Percentiles rank a stretch among this genome's conserved stretches.
phyloP scores from a whole-genome alignment of 2,797 vertebrate genomes.

The Poecilia picta region DNA sequence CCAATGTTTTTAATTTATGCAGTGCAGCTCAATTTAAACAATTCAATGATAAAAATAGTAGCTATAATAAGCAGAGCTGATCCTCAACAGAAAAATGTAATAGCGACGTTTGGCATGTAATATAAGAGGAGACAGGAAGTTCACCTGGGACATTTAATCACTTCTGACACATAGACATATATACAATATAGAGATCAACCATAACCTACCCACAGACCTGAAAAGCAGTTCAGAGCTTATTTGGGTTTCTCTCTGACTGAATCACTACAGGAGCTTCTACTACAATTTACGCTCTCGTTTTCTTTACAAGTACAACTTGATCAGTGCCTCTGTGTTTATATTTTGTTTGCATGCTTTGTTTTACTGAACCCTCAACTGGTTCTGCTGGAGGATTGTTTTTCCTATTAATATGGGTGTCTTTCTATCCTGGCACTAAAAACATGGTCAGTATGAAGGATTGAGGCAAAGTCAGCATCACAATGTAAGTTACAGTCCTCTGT shows the following conservation, averaged over 20 bases:
- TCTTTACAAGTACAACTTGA: background rate
- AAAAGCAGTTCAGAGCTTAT: background rate
- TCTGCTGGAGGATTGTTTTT: background rate
- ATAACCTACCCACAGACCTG: background rate
- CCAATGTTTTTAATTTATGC: conserved; percentile 16
- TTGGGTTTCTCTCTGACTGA: background rate
- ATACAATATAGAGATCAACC: background rate
- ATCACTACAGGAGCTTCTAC: background rate
- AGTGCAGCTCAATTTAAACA: conserved; percentile 41
- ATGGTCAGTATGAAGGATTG: background rate
- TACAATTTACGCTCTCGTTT: background rate
- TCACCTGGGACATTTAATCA: conserved; percentile 16
- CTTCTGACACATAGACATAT: background rate
- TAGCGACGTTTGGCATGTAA: conserved; percentile 3
- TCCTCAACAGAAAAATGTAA: conserved; percentile 20
- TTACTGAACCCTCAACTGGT: background rate
- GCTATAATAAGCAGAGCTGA: conserved; percentile 14
- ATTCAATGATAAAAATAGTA: conserved; percentile 15
- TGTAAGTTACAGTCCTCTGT: background rate
- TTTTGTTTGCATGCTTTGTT: background rate
- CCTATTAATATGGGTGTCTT: background rate
- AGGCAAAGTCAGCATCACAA: background rate
- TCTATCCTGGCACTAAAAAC: background rate
- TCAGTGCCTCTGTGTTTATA: background rate
- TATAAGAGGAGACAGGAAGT: conserved; percentile 1